These are phyloP conservation scores for Trachelus tabidus DNA, from an alignment of 2,888 invertebrate genomes.

Conservation along the genomic window DNA sequence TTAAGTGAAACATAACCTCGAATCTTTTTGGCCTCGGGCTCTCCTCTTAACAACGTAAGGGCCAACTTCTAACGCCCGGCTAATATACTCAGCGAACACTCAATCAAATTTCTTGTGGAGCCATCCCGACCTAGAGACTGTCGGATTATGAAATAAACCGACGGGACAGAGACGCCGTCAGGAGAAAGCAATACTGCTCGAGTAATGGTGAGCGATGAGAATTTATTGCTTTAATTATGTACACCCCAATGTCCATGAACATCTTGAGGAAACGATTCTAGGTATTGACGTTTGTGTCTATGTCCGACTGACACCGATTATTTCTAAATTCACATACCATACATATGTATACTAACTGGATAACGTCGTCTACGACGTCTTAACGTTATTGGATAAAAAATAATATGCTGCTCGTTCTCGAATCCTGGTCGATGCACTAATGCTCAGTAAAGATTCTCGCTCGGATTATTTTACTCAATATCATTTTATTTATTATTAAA, in stretches of 20 bases:
- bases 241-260: background rate
- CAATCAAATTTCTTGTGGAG: constrained; percentile 15
- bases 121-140: background rate
- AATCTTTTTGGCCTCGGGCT: constrained; percentile 10
- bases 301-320: background rate
- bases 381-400: background rate
- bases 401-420: background rate
- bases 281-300: background rate
- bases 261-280: background rate
- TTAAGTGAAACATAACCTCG: constrained; percentile 11
- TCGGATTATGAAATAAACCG: background rate
- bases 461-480: background rate
- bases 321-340: background rate
- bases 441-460: background rate
- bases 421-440: background rate
- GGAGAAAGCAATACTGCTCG: background rate
- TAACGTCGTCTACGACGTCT: background rate
- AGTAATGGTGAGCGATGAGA: background rate
- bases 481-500: background rate
- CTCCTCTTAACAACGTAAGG: background rate
- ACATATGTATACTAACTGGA: background rate
- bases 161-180: background rate
- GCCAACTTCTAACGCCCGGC: constrained; percentile 6
- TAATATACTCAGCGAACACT: constrained; percentile 16
- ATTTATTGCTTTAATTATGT: background rate